phyloP scores from a whole-genome alignment of 2,888 invertebrate species.

The Watsonalla binaria region DNA sequence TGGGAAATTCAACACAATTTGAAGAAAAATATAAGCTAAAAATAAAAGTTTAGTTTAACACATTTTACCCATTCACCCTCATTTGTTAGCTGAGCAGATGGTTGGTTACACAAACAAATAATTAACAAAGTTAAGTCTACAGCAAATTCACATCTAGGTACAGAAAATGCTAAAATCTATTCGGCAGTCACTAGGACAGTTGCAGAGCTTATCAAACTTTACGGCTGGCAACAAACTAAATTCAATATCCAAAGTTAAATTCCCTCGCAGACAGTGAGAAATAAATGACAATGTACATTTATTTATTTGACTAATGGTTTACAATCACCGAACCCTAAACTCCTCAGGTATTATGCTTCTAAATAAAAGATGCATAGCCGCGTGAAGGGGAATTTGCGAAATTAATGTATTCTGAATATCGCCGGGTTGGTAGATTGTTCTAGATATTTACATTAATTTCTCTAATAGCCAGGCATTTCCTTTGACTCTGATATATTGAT shows the following conservation, averaged over 20 bases:
- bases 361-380: slow-evolving; percentile 3
- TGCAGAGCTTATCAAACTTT: neutral
- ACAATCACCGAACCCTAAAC: neutral
- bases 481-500: neutral
- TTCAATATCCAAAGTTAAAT: neutral
- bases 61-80: too few relatives aligned
- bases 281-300: neutral
- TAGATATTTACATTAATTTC: neutral
- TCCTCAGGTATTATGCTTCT: neutral
- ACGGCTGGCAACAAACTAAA: neutral
- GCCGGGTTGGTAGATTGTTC: neutral
- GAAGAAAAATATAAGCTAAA: too few relatives aligned
- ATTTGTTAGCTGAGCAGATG: too few relatives aligned
- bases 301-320: neutral
- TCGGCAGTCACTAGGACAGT: neutral
- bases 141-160: neutral
- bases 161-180: neutral
- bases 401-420: neutral
- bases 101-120: neutral
- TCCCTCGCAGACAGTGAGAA: neutral
- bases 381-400: slow-evolving; percentile 16
- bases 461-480: neutral
- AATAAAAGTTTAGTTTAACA: too few relatives aligned
- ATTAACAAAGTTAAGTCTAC: neutral
- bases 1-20: too few relatives aligned